A percentile compares a stretch with the other conserved stretches of the same genome.
phyloP scores from a whole-genome alignment of 2,797 vertebrate genomes.

The Calcarius lapponicus region DNA sequence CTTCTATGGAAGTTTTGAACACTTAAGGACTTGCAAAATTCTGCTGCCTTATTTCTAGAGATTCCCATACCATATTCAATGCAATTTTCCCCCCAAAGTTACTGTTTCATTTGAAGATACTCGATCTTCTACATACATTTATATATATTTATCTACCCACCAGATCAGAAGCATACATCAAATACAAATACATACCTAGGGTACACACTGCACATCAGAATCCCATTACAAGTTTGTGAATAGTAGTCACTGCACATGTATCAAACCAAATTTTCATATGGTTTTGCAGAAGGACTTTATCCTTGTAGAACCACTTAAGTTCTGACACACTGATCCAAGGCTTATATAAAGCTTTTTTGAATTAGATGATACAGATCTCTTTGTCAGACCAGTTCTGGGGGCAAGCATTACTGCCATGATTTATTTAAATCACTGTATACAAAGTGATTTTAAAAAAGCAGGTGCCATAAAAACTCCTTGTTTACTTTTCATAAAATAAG shows the following conservation, averaged over 20 bases:
- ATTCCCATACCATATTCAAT: background rate
- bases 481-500: background rate
- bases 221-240: conserved; percentile 5
- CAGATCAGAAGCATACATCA: conserved; percentile 7
- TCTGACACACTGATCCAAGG: background rate
- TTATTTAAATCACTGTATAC: background rate
- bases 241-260: conserved; percentile 17
- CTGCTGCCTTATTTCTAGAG: background rate
- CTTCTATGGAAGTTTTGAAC: background rate
- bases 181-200: background rate
- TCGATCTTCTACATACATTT: background rate
- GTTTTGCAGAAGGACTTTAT: too few species aligned
- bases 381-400: background rate
- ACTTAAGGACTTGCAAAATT: background rate
- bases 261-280: background rate
- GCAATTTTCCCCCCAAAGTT: background rate
- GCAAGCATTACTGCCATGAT: background rate
- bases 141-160: background rate
- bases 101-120: background rate
- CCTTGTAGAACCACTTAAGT: too few species aligned
- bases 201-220: background rate
- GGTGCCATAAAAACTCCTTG: background rate
- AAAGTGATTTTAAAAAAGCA: background rate
- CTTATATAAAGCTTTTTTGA: background rate
- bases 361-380: background rate